Evolutionary conservation across 2,888 invertebrate species (phyloP), one percentile per base, ranked within the genome.

Genomic region (Ecliptopera silaceata): DNA sequence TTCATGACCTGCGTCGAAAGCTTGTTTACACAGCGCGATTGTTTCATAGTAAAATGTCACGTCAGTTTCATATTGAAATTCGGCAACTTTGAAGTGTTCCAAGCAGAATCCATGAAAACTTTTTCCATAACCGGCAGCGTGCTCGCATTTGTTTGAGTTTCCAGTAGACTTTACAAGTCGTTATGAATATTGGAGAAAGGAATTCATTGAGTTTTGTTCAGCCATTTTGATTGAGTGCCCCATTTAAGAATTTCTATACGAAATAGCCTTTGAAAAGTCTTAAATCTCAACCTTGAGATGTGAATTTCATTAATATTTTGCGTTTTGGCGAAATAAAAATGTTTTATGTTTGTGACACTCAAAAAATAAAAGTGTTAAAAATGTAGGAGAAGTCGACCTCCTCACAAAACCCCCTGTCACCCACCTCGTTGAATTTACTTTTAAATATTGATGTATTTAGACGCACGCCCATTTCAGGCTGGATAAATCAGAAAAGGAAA

Each of bases 391-490:
- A 39, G 50, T 41, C 15, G 20, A 42, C 44, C 41, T 46, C 47
- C 54, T 47, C 52, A 41, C 10, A 4, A 6, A 39, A n/a, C 46
- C 42, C 50, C 10, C 36, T 15, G 36, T 36, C 36, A 10, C 36
- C 15, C 10, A 34, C 53, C 54, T 62, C 68, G 68, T 79, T 73
- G 70, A 76, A 78, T 80, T 79, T 75, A 63, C 71, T 71, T 68
- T 75, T 61, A 74, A 79, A 80, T 78, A 80, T 81, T 79, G 72
- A 79, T 69, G 68, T 72, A 77, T 79, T 77, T 75, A 74, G 69
- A 69, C 64, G 65, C 53, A 66, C 68, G 69, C 68, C 71, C 74
- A 64, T 74, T 69, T 57, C 68, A 71, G 68, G 49, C 59, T 63
- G 61, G 62, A 61, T 73, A 69, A 74, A 73, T 75, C 64, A 71